These are phyloP conservation scores for Hipparchia sbordonii DNA, from an alignment of 2,888 invertebrate species.

Conservation along the genomic window DNA sequence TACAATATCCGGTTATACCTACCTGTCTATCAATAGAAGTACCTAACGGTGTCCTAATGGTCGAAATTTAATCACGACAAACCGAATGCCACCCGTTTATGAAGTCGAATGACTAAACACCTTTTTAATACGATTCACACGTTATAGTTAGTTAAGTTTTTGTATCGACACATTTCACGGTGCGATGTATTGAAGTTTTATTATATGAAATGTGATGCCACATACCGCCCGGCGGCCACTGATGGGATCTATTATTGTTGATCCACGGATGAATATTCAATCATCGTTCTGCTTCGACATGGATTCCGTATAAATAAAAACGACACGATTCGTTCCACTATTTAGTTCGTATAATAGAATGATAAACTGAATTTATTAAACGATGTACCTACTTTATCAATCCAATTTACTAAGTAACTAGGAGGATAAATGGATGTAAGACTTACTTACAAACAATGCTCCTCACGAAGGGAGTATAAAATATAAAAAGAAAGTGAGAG, in stretches of 20 bases:
- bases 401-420: conserved; percentile 23
- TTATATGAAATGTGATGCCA: conserved; percentile 81
- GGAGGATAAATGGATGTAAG: background rate
- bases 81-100: conserved; percentile 82
- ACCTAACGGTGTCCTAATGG: conserved; percentile 75
- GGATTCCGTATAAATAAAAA: conserved; percentile 62
- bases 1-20: conserved; percentile 66
- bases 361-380: conserved; percentile 38
- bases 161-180: conserved; percentile 81
- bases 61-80: conserved; percentile 82
- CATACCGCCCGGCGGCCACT: conserved; percentile 65
- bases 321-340: conserved; percentile 56
- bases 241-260: conserved; percentile 81
- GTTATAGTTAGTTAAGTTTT: conserved; percentile 83
- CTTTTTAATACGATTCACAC: conserved; percentile 83
- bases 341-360: conserved; percentile 43
- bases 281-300: conserved; percentile 70
- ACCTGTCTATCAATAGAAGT: conserved; percentile 54
- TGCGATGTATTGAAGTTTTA: conserved; percentile 79
- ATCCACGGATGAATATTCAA: conserved; percentile 82
- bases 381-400: conserved; percentile 26
- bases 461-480: conserved; percentile 36
- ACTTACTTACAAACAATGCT: conserved; percentile 34
- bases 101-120: conserved; percentile 81
- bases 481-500: conserved; percentile 44